Conservation (phyloP, 2,113 vertebrate species). For the Pygoscelis antarcticus region DNA sequence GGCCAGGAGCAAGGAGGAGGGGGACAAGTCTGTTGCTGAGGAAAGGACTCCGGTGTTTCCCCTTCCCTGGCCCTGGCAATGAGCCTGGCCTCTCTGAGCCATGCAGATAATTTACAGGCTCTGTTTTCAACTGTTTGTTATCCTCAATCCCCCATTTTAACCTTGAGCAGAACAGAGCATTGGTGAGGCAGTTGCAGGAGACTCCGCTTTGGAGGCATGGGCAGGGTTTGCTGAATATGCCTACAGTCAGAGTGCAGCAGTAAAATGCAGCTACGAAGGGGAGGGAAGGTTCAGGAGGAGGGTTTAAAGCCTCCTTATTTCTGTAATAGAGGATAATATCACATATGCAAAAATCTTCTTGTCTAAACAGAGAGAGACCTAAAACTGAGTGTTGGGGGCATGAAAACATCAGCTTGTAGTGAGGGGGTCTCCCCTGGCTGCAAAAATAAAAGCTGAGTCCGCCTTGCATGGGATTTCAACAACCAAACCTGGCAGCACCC, state of each 20-base stretch:
- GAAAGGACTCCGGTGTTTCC: neutral
- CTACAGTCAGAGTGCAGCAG: neutral
- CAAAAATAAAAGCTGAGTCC: neutral
- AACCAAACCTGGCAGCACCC: rapidly evolving
- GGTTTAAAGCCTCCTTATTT: neutral
- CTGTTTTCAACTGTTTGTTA: neutral
- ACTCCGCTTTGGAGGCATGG: neutral
- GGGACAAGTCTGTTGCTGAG: neutral
- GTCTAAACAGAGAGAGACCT: neutral
- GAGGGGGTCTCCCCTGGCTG: neutral
- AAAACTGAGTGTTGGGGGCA: neutral
- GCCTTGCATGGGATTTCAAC: neutral
- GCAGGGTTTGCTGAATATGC: neutral
- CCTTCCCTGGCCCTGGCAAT: slow-evolving; percentile 4
- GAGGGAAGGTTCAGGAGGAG: neutral
- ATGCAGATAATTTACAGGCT: neutral
- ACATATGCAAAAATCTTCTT: neutral
- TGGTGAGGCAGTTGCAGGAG: neutral
- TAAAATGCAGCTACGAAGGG: neutral
- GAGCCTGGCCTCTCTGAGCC: slow-evolving; percentile 23
- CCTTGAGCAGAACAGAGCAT: neutral
- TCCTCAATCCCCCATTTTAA: neutral
- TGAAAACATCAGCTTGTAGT: neutral
- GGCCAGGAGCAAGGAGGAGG: neutral
- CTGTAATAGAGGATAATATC: neutral